phyloP scores from a whole-genome alignment of 1,140 invertebrate genomes.

The Micrasema longulum region DNA sequence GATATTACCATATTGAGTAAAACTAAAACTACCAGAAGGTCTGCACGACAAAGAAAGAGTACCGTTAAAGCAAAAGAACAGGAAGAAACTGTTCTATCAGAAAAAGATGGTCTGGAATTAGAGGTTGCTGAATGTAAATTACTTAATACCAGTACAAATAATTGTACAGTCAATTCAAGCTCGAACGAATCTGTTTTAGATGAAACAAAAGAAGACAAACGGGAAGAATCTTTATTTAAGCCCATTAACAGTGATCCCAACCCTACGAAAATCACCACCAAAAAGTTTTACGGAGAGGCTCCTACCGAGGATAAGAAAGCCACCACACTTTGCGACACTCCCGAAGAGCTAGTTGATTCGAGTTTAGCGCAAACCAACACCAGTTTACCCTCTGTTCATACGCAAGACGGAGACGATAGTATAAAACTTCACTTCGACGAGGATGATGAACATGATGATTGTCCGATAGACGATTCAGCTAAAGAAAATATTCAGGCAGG shows the following conservation, averaged over 20 bases:
- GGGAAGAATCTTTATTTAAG: background rate
- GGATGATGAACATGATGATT: conserved; percentile 58
- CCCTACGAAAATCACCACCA: conserved; percentile 28
- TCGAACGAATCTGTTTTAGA: conserved; percentile 1
- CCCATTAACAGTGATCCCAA: background rate
- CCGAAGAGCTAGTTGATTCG: background rate
- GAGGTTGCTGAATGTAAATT: conserved; percentile 22
- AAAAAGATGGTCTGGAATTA: conserved; percentile 56
- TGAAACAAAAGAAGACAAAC: conserved; percentile 11
- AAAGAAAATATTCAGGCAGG: conserved; percentile 62
- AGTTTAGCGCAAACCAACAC: background rate
- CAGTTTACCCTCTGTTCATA: background rate
- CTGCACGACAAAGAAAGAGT: conserved; percentile 56
- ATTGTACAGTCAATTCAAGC: conserved; percentile 3
- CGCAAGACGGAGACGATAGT: conserved; percentile 50
- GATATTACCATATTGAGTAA: conserved; percentile 50
- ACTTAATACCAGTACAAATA: conserved; percentile 11
- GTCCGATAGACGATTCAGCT: conserved; percentile 57
- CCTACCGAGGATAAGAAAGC: background rate
- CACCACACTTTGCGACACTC: background rate
- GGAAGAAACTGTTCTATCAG: conserved; percentile 59
- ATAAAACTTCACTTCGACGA: conserved; percentile 62
- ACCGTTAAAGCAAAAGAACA: conserved; percentile 65
- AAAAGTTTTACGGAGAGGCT: conserved; percentile 42
- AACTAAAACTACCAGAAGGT: conserved; percentile 46